phyloP scores from a whole-genome alignment of 2,888 invertebrate genomes.

The Folsomia candida region DNA sequence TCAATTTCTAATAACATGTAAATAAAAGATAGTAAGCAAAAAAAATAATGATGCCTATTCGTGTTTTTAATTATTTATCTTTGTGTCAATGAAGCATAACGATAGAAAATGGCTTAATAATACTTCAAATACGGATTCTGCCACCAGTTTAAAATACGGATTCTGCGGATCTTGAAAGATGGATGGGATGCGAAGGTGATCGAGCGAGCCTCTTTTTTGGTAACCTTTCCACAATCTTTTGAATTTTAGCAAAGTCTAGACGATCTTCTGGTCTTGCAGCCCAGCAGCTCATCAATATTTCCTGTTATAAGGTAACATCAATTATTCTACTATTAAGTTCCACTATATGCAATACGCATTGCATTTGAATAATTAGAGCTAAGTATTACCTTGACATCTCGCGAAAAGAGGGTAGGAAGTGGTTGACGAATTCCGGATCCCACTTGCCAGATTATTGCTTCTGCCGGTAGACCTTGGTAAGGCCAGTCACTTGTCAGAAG shows the following conservation, averaged over 20 bases:
- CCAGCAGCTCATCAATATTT: constrained; percentile 96
- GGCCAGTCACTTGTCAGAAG: constrained; percentile 94
- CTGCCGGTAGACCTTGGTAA: constrained; percentile 87
- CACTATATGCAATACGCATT: background rate
- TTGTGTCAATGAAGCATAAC: too few species aligned
- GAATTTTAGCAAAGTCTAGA: constrained; percentile 83
- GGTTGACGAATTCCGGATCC: constrained; percentile 96
- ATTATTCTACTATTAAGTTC: background rate
- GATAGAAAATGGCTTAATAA: too few species aligned
- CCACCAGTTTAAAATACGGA: constrained; percentile 85
- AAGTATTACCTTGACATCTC: constrained; percentile 84
- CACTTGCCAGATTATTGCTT: constrained; percentile 96
- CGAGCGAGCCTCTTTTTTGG: constrained; percentile 93
- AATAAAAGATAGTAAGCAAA: too few species aligned
- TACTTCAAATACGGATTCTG: too few species aligned
- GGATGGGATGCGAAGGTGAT: constrained; percentile 96
- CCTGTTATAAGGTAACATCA: constrained; percentile 59
- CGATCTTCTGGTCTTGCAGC: constrained; percentile 79
- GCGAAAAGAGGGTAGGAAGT: constrained; percentile 85
- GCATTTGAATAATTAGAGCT: background rate
- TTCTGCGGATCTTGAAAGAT: constrained; percentile 92
- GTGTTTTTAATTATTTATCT: too few species aligned
- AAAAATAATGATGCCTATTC: too few species aligned
- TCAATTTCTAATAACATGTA: too few species aligned
- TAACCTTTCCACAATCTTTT: constrained; percentile 78